Evolutionary conservation across 2,113 vertebrate genomes (phyloP), one percentile per base, ranked within the genome.

Genomic region (Carassius auratus): DNA sequence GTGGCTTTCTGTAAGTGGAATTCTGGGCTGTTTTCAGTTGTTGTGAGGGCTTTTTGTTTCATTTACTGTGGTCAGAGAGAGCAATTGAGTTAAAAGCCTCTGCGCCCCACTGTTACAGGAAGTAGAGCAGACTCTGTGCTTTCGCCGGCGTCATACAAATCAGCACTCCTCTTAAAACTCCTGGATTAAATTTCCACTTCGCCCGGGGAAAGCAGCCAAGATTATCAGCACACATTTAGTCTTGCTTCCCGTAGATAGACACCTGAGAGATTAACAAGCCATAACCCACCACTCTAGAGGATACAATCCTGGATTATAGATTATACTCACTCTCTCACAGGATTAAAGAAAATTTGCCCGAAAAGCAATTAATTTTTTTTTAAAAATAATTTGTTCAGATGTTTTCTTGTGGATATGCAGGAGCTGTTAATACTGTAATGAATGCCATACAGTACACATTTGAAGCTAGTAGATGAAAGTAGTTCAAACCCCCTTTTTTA

Each of bases 111-210:
- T 30, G 61, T 85, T 64, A 74, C 75, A 62, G 61, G 79, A 85
- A 38, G 84, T 42, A 33, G 21, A n/a, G 38, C 87, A 85, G 78
- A 73, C 78, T 36, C 52, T 76, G 52, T 30, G 64, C 73, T 85
- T 83, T 52, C 21, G 12, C 50, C 9, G 42, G n/a, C 23, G 62
- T 81, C 79, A 81, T 68, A 21, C 79, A 30, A 68, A 21, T 68
- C 79, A 81, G 42, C 62, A 48, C 23, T 50, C 15, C 59, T 45
- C 78, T 80, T 80, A 26, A 71, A 23, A 71, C 50, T 68, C 77
- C 52, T 33, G 86, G 84, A 86, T 89, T 84, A 86, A 87, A 80
- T 75, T 84, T 84, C 75, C 71, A 76, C 57, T 66, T 52, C 59
- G 76, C 38, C 75, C 75, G 7, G 26, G 45, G 50, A 76, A 33